These are phyloP conservation scores for Cataglyphis altisquamis DNA, from an alignment of 2,888 invertebrate species.

Conservation along the genomic window DNA sequence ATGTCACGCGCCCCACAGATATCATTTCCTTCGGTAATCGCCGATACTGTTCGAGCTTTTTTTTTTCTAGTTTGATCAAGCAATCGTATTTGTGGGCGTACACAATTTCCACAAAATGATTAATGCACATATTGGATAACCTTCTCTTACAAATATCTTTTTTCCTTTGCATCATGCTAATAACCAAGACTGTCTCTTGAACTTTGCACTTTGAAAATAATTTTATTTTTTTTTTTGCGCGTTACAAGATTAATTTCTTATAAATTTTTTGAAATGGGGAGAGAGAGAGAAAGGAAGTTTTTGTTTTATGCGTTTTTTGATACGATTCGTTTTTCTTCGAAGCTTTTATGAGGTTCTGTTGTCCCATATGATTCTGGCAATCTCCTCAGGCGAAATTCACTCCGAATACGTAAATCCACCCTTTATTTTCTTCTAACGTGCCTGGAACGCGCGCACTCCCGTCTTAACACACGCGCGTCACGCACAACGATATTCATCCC, in stretches of 20 bases:
- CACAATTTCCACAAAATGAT: background rate
- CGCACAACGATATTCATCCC: conserved; percentile 47
- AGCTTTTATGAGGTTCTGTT: background rate
- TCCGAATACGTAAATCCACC: conserved; percentile 46
- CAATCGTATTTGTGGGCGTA: background rate
- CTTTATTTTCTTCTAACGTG: conserved; percentile 52
- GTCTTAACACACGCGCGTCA: conserved; percentile 55
- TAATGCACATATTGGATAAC: background rate
- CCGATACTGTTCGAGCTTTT: conserved; percentile 31
- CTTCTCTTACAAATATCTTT: background rate
- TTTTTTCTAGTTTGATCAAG: conserved; percentile 41
- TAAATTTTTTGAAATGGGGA: background rate
- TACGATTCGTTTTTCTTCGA: background rate
- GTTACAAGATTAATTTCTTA: background rate
- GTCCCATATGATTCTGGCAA: conserved; percentile 18
- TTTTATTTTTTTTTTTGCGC: background rate
- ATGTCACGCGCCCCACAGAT: conserved; percentile 61
- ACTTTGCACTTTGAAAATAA: background rate
- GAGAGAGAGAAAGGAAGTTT: background rate
- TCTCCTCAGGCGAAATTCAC: conserved; percentile 40
- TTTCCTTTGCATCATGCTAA: background rate
- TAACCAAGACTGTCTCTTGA: background rate
- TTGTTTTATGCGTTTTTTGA: background rate
- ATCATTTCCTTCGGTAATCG: conserved; percentile 29
- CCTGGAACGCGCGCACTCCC: conserved; percentile 36